These are phyloP conservation scores for Dysidea cf. avara DNA, from an alignment of 37 sponge, comb jelly and placozoan genomes.

Conservation along the genomic window DNA sequence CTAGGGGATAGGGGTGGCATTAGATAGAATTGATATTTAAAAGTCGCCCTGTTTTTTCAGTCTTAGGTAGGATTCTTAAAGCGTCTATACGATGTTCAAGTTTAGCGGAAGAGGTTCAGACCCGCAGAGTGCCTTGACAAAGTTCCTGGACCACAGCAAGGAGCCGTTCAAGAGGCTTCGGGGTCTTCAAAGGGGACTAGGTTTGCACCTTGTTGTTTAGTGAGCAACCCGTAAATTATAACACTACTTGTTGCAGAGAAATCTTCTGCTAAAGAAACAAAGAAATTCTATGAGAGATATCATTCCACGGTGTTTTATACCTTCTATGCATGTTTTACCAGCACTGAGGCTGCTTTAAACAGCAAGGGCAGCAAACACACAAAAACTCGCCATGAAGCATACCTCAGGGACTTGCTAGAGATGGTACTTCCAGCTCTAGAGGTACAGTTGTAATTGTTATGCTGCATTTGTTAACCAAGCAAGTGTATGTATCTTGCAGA, in stretches of 20 bases:
- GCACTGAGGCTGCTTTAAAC: conserved; percentile 43
- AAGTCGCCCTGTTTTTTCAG: neutral
- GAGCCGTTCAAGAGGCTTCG: conserved; percentile 71
- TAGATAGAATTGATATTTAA: too few species aligned
- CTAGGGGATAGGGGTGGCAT: neutral
- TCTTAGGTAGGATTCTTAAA: neutral
- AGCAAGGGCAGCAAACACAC: conserved; percentile 18
- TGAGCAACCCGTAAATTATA: neutral
- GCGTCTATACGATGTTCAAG: neutral
- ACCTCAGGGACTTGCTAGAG: conserved; percentile 44
- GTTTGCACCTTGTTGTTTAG: conserved; percentile 16
- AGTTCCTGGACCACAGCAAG: conserved; percentile 71
- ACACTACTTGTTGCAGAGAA: conserved; percentile 52
- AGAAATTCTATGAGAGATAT: conserved; percentile 62
- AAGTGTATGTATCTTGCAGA: conserved; percentile 33
- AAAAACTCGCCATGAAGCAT: conserved; percentile 19
- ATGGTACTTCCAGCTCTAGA: conserved; percentile 59
- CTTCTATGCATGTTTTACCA: conserved; percentile 67
- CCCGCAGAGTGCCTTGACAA: conserved; percentile 48
- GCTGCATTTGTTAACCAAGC: neutral
- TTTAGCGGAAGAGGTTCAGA: conserved; percentile 17
- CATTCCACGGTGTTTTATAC: conserved; percentile 61
- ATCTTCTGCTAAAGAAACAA: conserved; percentile 39
- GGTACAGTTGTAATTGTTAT: conserved; percentile 25
- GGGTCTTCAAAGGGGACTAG: conserved; percentile 62